Conservation (phyloP, 2,888 invertebrate species). For the Drosophila affinis region DNA sequence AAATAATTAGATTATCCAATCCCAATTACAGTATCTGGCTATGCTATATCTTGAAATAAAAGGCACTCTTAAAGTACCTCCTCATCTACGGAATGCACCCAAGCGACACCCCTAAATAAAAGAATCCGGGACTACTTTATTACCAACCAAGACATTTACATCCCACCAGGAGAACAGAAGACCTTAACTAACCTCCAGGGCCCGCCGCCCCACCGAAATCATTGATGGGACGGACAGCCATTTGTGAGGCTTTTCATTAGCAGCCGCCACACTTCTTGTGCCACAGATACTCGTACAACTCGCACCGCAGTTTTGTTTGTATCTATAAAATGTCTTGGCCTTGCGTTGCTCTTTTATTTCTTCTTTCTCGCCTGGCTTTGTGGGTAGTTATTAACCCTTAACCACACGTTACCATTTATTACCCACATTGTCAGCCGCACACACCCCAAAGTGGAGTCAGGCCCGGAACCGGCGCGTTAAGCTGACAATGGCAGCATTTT, state of each 20-base stretch:
- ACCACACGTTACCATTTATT: constrained; percentile 82
- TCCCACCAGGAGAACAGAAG: neutral
- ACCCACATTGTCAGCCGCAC: constrained; percentile 57
- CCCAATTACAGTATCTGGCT: too few relatives aligned
- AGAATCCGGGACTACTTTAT: constrained; percentile 23
- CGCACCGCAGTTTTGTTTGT: constrained; percentile 35
- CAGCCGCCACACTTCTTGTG: constrained; percentile 69
- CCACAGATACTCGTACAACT: constrained; percentile 1
- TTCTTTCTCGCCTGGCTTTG: constrained; percentile 55
- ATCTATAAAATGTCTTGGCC: constrained; percentile 67
- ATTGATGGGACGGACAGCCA: constrained; percentile 53
- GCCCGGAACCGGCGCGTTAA: constrained; percentile 67
- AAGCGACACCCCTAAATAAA: constrained; percentile 12
- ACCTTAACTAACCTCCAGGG: constrained; percentile 14
- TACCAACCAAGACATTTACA: constrained; percentile 1
- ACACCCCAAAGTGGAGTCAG: neutral
- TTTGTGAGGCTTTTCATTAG: constrained; percentile 71
- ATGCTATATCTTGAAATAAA: neutral
- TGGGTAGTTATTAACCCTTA: constrained; percentile 82
- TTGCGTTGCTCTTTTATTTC: constrained; percentile 48
- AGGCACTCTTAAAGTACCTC: neutral
- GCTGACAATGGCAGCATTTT: constrained; percentile 73
- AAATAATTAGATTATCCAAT: too few relatives aligned
- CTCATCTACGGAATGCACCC: neutral
- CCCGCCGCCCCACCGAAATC: constrained; percentile 29